These are phyloP conservation scores for Rapana venosa DNA, from an alignment of 2,888 invertebrate species.

Conservation along the genomic window DNA sequence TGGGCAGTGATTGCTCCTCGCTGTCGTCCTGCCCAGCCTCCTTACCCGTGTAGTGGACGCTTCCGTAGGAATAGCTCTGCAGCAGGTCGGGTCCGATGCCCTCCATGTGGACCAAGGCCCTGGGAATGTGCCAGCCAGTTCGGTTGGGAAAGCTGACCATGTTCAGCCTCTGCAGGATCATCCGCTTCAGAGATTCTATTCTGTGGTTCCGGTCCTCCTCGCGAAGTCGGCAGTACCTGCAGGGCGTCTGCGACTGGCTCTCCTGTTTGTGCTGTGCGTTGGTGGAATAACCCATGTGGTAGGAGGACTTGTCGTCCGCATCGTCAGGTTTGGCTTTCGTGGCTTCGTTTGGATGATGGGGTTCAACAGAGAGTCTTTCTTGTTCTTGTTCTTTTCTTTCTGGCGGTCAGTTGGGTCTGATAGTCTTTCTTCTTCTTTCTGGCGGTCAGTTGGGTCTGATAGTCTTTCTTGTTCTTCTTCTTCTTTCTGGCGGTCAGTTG, in stretches of 20 bases:
- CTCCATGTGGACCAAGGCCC: slow-evolving; percentile 42
- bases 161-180: slow-evolving; percentile 59
- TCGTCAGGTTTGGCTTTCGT: no score
- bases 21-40: neutral
- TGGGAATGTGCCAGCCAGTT: slow-evolving; percentile 61
- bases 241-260: neutral
- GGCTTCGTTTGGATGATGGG: no score
- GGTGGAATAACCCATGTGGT: neutral
- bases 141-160: slow-evolving; percentile 62
- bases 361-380: neutral
- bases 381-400: neutral
- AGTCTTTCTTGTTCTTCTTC: neutral
- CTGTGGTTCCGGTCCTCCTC: slow-evolving; percentile 53
- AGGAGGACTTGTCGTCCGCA: no score
- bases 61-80: neutral
- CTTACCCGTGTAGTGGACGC: neutral
- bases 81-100: neutral
- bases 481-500: neutral
- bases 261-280: neutral
- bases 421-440: neutral
- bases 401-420: no score
- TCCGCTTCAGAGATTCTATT: slow-evolving; percentile 54
- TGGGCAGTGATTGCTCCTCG: neutral
- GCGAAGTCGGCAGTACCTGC: slow-evolving; percentile 19
- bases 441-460: neutral